A percentile compares a stretch with the other conserved stretches of the same genome.
Conservation (phyloP, 2,888 invertebrate genomes). For the Stictocephala bisonia region DNA sequence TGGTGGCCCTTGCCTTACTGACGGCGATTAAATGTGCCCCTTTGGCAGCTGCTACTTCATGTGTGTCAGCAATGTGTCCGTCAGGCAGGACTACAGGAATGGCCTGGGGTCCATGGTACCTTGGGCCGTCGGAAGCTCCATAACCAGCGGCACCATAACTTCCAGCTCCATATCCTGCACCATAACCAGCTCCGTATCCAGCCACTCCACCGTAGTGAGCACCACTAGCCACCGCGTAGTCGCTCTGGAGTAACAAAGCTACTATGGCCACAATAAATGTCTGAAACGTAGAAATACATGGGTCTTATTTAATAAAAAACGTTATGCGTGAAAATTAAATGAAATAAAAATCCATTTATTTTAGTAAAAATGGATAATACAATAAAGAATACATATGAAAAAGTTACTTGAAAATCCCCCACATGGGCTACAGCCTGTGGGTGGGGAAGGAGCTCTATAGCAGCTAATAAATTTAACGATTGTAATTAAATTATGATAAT, state of each 20-base stretch:
- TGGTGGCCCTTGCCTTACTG: slow-evolving; percentile 10
- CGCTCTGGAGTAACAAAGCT: slow-evolving; percentile 24
- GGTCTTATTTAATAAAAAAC: too few relatives aligned
- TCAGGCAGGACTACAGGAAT: slow-evolving; percentile 37
- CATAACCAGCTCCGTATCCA: not conserved
- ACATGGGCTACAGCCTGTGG: too few relatives aligned
- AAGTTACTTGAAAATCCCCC: too few relatives aligned
- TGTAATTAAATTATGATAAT: too few relatives aligned
- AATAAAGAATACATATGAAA: too few relatives aligned
- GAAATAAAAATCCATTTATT: too few relatives aligned
- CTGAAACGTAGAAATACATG: too few relatives aligned
- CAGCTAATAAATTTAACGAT: too few relatives aligned
- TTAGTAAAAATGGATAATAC: too few relatives aligned
- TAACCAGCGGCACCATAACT: not conserved
- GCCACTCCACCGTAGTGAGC: slow-evolving; percentile 28
- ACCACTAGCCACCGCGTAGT: slow-evolving; percentile 19
- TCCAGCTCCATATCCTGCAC: not conserved
- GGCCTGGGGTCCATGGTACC: slow-evolving; percentile 41
- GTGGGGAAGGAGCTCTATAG: too few relatives aligned
- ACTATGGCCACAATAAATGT: slow-evolving; percentile 33
- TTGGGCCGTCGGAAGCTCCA: slow-evolving; percentile 19
- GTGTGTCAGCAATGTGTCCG: slow-evolving; percentile 46
- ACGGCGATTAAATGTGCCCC: slow-evolving; percentile 46
- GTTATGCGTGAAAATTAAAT: too few relatives aligned
- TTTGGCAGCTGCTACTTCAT: slow-evolving; percentile 49